These are phyloP conservation scores for Fistularia tabacaria DNA, from an alignment of 2,797 vertebrate species.

Conservation along the genomic window DNA sequence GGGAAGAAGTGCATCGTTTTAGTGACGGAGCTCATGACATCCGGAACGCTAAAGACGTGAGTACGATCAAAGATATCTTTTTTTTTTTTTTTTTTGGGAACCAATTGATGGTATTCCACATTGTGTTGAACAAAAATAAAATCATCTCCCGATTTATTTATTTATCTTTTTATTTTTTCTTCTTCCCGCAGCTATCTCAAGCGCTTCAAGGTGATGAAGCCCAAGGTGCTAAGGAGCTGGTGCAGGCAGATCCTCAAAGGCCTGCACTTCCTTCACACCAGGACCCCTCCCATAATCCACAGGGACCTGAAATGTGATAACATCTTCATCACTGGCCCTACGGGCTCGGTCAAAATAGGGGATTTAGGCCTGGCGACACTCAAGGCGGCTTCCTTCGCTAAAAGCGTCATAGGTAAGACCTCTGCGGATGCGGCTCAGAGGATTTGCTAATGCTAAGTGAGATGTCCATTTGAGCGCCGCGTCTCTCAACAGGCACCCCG, in stretches of 20 bases:
- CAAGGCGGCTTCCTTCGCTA: constrained; percentile 97
- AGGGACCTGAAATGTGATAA: constrained; percentile 98
- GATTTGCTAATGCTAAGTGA: neutral
- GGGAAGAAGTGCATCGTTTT: constrained; percentile 96
- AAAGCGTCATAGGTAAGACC: constrained; percentile 92
- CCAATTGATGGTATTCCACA: no score
- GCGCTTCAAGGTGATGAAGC: constrained; percentile 98
- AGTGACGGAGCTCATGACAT: constrained; percentile 98
- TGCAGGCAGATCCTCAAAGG: constrained; percentile 98
- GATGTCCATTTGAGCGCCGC: neutral
- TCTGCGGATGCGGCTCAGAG: neutral
- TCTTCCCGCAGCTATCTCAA: constrained; percentile 85
- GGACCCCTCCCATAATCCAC: constrained; percentile 96
- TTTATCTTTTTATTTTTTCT: neutral
- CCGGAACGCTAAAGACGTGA: constrained; percentile 97
- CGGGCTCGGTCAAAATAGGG: constrained; percentile 96
- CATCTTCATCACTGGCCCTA: constrained; percentile 98
- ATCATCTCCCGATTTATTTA: neutral
- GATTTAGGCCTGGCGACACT: constrained; percentile 96
- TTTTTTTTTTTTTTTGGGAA: no score
- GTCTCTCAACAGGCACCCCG: constrained; percentile 81
- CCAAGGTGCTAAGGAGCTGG: constrained; percentile 96
- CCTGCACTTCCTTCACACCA: constrained; percentile 93
- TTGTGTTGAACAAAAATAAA: no score
- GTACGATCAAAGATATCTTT: constrained; percentile 34